Conservation (phyloP, 2,797 vertebrate species). For the Scyliorhinus canicula region DNA sequence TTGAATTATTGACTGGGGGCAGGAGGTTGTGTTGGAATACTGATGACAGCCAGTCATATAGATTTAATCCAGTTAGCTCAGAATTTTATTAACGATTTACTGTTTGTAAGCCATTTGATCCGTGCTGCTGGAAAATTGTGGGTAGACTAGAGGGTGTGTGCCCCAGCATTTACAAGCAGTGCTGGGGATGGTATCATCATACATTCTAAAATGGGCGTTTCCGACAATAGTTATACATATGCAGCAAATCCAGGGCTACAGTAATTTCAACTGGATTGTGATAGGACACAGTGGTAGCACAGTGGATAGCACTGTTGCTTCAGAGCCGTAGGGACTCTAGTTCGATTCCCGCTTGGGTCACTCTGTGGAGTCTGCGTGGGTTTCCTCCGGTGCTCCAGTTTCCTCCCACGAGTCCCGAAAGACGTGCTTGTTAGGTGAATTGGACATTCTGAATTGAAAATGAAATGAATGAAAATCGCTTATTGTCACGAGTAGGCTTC, state of each 20-base stretch:
- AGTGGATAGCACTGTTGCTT: too few species aligned
- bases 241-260: not conserved
- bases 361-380: too few species aligned
- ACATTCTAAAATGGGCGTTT: not conserved
- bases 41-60: not conserved
- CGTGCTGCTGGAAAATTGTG: not conserved
- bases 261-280: too few species aligned
- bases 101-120: not conserved
- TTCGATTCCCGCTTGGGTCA: too few species aligned
- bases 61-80: not conserved
- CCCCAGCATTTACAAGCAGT: not conserved
- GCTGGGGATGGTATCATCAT: not conserved
- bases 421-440: too few species aligned
- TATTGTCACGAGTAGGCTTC: too few species aligned
- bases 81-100: not conserved
- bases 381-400: too few species aligned
- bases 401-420: too few species aligned
- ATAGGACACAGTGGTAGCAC: too few species aligned
- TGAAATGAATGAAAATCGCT: too few species aligned
- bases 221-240: not conserved
- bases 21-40: not conserved
- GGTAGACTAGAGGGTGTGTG: not conserved
- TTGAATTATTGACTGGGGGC: not conserved
- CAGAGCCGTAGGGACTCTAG: too few species aligned
- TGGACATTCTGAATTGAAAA: too few species aligned